Conservation (phyloP, 2,113 vertebrate genomes). For the Arvicanthis niloticus region DNA sequence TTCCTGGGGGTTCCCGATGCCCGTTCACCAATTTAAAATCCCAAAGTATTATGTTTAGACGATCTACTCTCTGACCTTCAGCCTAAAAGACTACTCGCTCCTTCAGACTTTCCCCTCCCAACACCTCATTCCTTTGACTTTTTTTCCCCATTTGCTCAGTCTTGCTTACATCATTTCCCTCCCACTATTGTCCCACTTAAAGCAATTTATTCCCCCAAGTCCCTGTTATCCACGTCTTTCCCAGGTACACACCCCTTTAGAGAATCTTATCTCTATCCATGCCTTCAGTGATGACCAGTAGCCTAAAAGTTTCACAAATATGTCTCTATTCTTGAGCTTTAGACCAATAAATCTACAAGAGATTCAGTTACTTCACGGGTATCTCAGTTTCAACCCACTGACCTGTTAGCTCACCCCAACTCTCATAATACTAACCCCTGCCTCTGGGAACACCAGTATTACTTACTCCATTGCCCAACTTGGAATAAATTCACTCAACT, state of each 20-base stretch:
- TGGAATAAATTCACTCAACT: slow-evolving; percentile 41
- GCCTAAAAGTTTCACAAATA: not conserved
- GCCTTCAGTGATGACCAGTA: not conserved
- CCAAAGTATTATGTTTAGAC: slow-evolving; percentile 2
- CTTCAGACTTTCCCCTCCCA: not conserved
- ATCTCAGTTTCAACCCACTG: not conserved
- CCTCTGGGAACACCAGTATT: not conserved
- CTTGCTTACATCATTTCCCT: not conserved
- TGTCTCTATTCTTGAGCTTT: slow-evolving; percentile 22
- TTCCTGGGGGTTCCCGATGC: slow-evolving; percentile 31
- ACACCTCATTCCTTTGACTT: not conserved
- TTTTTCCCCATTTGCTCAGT: not conserved
- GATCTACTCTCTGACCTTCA: slow-evolving; percentile 26
- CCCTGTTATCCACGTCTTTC: not conserved
- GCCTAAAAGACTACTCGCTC: not conserved
- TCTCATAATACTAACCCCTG: not conserved
- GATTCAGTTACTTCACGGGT: not conserved
- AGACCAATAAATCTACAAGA: slow-evolving; percentile 26
- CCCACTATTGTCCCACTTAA: not conserved
- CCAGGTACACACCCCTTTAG: not conserved
- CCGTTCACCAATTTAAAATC: slow-evolving; percentile 19
- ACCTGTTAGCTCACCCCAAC: not conserved
- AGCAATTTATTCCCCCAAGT: not conserved
- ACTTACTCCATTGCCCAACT: not conserved
- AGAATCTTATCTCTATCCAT: slow-evolving; percentile 19